A percentile compares a stretch with the other conserved stretches of the same genome.
These are phyloP conservation scores for Oreochromis spilurus DNA, from an alignment of 2,113 vertebrate genomes.

Conservation along the genomic window DNA sequence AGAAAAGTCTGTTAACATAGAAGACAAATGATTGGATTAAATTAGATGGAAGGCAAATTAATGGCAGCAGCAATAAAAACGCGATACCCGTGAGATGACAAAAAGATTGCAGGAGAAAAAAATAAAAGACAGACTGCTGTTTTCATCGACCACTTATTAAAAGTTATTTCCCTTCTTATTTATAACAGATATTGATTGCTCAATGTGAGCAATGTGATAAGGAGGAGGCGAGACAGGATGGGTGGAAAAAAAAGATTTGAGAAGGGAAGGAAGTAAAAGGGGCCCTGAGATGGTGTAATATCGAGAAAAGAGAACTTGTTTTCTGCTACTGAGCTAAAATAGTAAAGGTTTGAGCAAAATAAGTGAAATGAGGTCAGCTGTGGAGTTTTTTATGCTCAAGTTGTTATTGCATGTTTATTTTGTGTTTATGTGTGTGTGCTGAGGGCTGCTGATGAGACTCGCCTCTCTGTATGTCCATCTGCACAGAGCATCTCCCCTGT, in stretches of 20 bases:
- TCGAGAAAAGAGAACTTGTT: neutral
- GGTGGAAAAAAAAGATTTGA: neutral
- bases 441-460: neutral
- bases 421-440: neutral
- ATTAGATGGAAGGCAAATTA: neutral
- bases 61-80: neutral
- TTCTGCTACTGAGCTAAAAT: neutral
- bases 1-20: neutral
- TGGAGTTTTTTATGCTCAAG: neutral
- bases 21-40: neutral
- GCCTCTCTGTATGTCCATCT: neutral
- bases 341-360: neutral
- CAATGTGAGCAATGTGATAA: neutral
- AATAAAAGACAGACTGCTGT: neutral
- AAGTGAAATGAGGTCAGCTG: neutral
- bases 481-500: neutral
- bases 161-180: constrained; percentile 19
- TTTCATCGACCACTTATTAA: neutral
- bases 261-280: neutral
- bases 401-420: constrained; percentile 9
- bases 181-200: constrained; percentile 28
- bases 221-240: neutral
- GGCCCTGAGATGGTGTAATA: constrained; percentile 38
- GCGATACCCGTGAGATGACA: neutral
- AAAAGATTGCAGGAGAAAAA: neutral